Evolutionary conservation across 2,797 vertebrate genomes (phyloP), one percentile per base, ranked within the genome.

Genomic region (Gymnocypris eckloni): DNA sequence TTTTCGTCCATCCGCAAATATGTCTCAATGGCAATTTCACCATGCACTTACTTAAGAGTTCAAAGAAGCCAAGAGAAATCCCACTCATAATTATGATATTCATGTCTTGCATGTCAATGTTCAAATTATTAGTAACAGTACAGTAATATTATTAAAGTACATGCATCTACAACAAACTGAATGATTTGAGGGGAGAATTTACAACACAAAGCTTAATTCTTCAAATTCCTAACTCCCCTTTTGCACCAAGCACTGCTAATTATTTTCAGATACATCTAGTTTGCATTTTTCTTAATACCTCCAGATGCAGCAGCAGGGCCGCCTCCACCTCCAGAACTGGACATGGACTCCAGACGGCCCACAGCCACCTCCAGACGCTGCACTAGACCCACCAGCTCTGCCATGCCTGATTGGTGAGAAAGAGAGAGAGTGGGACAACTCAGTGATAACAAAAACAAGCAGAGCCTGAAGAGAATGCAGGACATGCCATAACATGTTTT

Each of bases 361-460:
- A 99, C 97, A 0, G 96, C 98, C 82, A 94, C 95, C 95, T 99
- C 98, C 95, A 99, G 79, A 84, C 98, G 96, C 90, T 28, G 28
- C 28, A 28, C 28, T 28, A 28, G 28, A 28, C 28, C 28, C 28
- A 28, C 28, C 28, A 28, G 28, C 28, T 28, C 28, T 28, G 28
- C 28, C 93, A 96, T 97, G 88, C 84, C 95, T 96, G 91, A 41
- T 12, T n/a, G 16, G 33, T 69, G 33, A 87, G 82, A 52, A 0
- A 70, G 37, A 80, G n/a, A 28, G 28, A 18, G 67, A 67, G 41
- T 41, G 25, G 28, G 22, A n/a, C 1, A 22, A 5, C 10, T 20
- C 25, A 52, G 2, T 3, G n/a, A 73, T 50, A 28, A 28, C 43
- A 28, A 28, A 28, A 28, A 28, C 28, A 28, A 28, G 25, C 25